These are phyloP conservation scores for Chloroclysta siterata DNA, from an alignment of 2,888 invertebrate genomes.

Conservation along the genomic window DNA sequence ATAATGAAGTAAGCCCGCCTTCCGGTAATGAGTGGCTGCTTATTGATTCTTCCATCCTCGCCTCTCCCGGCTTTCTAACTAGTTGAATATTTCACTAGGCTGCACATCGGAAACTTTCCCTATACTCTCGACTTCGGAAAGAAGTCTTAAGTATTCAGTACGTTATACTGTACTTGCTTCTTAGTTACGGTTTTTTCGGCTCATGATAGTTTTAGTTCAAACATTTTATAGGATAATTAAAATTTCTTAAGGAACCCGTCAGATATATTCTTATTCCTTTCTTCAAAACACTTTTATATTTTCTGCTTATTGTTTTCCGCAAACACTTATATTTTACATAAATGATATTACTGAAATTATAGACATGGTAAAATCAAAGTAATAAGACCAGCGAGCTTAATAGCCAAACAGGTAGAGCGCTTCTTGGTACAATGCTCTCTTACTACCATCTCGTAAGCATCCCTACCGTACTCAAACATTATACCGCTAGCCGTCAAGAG, in stretches of 20 bases:
- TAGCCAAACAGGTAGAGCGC: no score
- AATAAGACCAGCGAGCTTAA: no score
- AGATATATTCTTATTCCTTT: no score
- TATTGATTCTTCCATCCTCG: conserved; percentile 51
- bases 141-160: conserved; percentile 54
- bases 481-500: no score
- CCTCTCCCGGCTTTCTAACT: conserved; percentile 50
- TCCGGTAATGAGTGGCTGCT: conserved; percentile 32
- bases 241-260: no score
- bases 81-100: conserved; percentile 64
- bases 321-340: no score
- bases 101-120: conserved; percentile 56
- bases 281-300: no score
- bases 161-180: conserved; percentile 33
- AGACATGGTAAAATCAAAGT: neutral
- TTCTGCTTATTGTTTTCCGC: no score
- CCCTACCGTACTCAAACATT: no score
- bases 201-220: neutral
- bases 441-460: no score
- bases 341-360: neutral
- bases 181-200: neutral
- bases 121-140: conserved; percentile 47
- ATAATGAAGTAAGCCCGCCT: conserved; percentile 22
- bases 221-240: no score
- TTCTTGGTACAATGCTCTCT: no score